Base-by-base conservation (phyloP, 2,797 vertebrate genomes). In the Gila robusta region DNA sequence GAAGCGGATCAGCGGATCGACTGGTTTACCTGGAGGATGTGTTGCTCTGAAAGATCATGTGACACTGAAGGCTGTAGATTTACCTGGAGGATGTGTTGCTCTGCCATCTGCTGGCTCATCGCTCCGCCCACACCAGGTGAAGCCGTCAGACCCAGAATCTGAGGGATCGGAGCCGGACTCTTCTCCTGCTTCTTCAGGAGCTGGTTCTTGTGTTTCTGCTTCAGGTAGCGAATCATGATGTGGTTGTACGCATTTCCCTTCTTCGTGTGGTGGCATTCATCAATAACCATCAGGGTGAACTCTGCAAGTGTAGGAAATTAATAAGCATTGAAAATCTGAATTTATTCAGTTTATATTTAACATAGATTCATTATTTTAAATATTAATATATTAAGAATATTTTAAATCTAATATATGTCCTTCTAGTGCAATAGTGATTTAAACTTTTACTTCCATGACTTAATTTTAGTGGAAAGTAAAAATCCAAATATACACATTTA, bases 241-340 rank as follows among this genome's bases (percentile, higher is more conserved):
- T 97, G 95, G 91, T 99, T 99, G 92, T 99, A 99, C 59, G 98
- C 97, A 0, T 9, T 97, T 79, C 96, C 98, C 91, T 99, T 99
- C 88, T 98, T 96, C 56, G 98, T 99, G 93, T 99, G 98, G 93
- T 99, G 98, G 85, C 98, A 99, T 92, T 99, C 98, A 83, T 99
- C 98, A 21, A 99, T 98, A 77, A 99, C 93, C 23, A 99, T 93
- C 88, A 99, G 95, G 0, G 97, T 95, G 93, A 99, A 96, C 87
- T 96, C 98, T 99, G 87, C 2, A 72, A 49, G 26, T n/a, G 16
- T 26, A 39, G 7, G 35, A 78, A 19, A 41, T 5, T 1, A 56
- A 74, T 32, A 0, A 28, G 8, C 10, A 56, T 1, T 56, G 0
- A 8, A 7, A 54, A n/a, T 77, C 9, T 0, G 10, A 69, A 59